Percentiles rank a stretch among this genome's conserved stretches.
These are phyloP conservation scores for Caenorhabditis plicata DNA, from an alignment of 2,888 invertebrate species.

Conservation along the genomic window DNA sequence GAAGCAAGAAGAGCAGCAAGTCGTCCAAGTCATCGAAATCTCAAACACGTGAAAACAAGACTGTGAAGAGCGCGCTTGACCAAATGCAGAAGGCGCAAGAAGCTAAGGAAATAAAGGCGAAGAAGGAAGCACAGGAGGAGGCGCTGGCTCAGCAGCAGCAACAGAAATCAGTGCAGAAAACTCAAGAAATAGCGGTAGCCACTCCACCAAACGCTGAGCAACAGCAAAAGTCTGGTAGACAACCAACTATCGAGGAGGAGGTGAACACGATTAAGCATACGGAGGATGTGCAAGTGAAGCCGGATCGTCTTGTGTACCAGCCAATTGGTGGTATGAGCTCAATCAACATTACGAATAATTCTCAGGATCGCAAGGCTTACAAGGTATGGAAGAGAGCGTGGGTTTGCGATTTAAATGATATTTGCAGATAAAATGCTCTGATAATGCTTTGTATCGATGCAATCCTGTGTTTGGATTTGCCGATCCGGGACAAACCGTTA, in stretches of 20 bases:
- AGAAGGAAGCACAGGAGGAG: too few species aligned
- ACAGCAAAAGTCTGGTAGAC: neutral
- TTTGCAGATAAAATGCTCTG: slow-evolving; percentile 39
- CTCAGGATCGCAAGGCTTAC: slow-evolving; percentile 26
- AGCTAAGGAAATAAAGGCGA: too few species aligned
- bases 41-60: neutral
- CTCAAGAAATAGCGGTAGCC: too few species aligned
- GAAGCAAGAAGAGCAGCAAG: neutral
- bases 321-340: slow-evolving; percentile 14
- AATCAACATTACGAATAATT: slow-evolving; percentile 25
- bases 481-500: slow-evolving; percentile 19
- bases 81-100: too few species aligned
- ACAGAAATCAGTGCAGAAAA: too few species aligned
- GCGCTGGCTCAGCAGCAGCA: neutral
- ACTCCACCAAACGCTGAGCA: neutral
- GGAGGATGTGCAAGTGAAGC: slow-evolving; percentile 10
- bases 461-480: slow-evolving; percentile 33
- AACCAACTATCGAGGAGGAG: slow-evolving; percentile 8
- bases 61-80: too few species aligned
- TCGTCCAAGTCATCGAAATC: slow-evolving; percentile 6
- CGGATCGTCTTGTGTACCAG: slow-evolving; percentile 17
- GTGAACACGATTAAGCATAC: slow-evolving; percentile 21
- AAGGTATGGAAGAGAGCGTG: too few species aligned
- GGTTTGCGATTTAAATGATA: too few species aligned
- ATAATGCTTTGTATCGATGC: slow-evolving; percentile 29